Evolutionary conservation across 2,113 vertebrate genomes (phyloP), one percentile per base, ranked within the genome.

Genomic region (Gopherus evgoodei): DNA sequence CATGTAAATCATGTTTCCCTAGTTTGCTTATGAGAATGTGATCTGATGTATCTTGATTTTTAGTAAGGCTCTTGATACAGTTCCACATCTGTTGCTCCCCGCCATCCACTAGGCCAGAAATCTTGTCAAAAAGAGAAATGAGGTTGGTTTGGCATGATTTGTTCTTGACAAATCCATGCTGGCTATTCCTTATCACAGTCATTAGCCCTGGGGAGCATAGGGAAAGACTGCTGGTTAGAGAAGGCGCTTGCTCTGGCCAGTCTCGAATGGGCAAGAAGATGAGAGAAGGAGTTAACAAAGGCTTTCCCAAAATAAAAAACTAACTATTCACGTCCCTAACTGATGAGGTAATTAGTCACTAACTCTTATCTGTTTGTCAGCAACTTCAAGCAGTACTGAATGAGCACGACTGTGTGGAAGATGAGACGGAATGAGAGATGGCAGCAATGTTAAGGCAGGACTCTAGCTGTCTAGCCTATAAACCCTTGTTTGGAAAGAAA

Each of bases 311-410:
- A 69, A 57, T 44, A 21, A 57, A 56, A 24, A 84, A 31, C 5
- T 17, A 83, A 65, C 7, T 29, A 12, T 6, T 49, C 29, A 44
- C 78, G 69, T 57, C n/a, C 62, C 49, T 27, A 35, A 52, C 49
- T 83, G 79, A 65, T 78, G 52, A 91, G 94, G 83, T 54, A 53
- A 90, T 49, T 25, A 84, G 88, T 80, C 93, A 90, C 38, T 93
- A 90, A 95, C 87, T 90, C 80, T 91, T 89, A 84, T 96, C 95
- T 88, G 81, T 16, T 95, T 92, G 31, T 65, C 87, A 98, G 97
- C 90, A 94, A 90, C 92, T 92, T 65, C 76, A 93, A 92, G 91
- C 96, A 97, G 90, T 95, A 83, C 42, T 25, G 87, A 96, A 90
- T 5, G 84, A 96, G 56, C 59, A 94, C 53, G 87, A 86, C 53